Evolutionary conservation across 2,797 vertebrate species (phyloP), one percentile per base, ranked within the genome.

Genomic region (Schizopygopsis malacanthus): DNA sequence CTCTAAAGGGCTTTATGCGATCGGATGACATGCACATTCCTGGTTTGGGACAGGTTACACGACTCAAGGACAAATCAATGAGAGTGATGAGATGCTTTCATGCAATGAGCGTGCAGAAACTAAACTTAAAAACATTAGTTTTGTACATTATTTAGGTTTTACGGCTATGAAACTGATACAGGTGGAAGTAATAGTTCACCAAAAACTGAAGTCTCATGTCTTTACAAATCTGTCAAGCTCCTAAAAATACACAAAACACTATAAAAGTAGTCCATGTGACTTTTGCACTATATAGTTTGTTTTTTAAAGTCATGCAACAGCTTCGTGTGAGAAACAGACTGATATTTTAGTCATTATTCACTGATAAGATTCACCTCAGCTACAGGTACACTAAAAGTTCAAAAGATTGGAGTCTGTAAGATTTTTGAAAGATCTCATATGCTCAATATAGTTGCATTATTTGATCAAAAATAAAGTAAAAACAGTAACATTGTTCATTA

Each of bases 21-120:
- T 78, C 28, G 6, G 39, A 47, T 52, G 39, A 45, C 25, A 69
- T 67, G 37, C 59, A 71, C 10, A 50, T 59, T 70, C 77, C 52
- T 47, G n/a, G 28, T 52, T 75, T 82, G 80, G 72, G 82, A 82
- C 83, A 82, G 79, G 72, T 79, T 67, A 37, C 28, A 63, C 1
- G 6, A 41, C 33, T 25, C 52, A 80, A 37, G 25, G 79, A 65
- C 16, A 80, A 33, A 33, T 50, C 79, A 69, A 6, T 33, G 41
- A 52, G 61, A 18, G 61, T 22, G 22, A 41, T 78, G 12, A 15
- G 75, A 79, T 28, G 56, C 7, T 16, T 80, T 4, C 41, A 22
- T 20, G 28, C 61, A 67, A 20, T 67, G 4, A 47, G 47, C 6
- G 22, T 1, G 47, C 72, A 37, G 37, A 65, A 18, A 11, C 1